These are phyloP conservation scores for Gopherus flavomarginatus DNA, from an alignment of 2,113 vertebrate species.

Conservation along the genomic window DNA sequence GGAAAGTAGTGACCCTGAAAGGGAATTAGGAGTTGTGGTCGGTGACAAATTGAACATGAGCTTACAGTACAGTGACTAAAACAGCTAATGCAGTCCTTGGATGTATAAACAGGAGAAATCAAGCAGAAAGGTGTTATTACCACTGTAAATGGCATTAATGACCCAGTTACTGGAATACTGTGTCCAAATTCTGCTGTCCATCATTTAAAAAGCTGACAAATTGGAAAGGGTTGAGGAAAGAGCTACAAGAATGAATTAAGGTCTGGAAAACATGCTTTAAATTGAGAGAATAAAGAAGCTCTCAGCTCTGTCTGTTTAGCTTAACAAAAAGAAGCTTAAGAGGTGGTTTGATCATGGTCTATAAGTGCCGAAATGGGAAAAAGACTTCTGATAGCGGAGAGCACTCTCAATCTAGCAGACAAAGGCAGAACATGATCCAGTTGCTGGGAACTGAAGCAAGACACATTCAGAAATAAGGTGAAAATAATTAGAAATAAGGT, in stretches of 20 bases:
- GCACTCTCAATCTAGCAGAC: neutral
- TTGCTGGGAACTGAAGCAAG: neutral
- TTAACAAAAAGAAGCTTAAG: slow-evolving; percentile 6
- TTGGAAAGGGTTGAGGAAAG: neutral
- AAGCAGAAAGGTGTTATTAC: neutral
- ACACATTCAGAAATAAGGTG: neutral
- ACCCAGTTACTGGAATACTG: neutral
- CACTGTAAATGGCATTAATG: neutral
- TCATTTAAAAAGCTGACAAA: neutral
- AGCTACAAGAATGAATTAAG: neutral
- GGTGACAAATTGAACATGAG: neutral
- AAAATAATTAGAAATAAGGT: neutral
- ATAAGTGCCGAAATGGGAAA: neutral
- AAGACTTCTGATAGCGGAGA: neutral
- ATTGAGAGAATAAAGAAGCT: neutral
- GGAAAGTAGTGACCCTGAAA: neutral
- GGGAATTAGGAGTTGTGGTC: neutral
- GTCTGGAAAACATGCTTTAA: slow-evolving; percentile 1
- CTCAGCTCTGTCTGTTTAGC: neutral
- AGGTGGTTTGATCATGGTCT: slow-evolving; percentile 3
- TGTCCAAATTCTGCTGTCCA: neutral
- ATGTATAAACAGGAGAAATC: neutral
- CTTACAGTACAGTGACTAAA: neutral
- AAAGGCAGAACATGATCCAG: neutral
- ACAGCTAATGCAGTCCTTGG: neutral